Conservation (phyloP, 2,113 vertebrate species). For the Crotalus horridus region DNA sequence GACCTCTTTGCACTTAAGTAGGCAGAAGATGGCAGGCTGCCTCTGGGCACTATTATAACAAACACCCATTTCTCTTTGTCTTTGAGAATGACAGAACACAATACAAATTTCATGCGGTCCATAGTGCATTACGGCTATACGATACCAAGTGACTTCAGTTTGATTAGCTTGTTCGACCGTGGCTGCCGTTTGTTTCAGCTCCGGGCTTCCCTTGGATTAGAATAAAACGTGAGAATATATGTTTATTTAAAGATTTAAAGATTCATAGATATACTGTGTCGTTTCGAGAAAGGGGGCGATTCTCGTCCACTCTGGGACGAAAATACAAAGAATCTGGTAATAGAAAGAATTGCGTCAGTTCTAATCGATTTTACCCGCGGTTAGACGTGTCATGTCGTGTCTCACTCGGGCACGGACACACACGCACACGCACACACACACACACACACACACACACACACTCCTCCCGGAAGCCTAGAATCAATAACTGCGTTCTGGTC, state of each 20-base stretch:
- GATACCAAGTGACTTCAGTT: not conserved
- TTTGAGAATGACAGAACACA: not conserved
- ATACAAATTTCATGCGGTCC: not conserved
- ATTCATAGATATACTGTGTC: not conserved
- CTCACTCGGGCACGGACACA: not conserved
- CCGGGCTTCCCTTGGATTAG: not conserved
- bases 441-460: not conserved
- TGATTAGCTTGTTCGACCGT: not conserved
- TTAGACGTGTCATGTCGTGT: not conserved
- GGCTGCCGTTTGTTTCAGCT: not conserved
- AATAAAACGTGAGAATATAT: not conserved
- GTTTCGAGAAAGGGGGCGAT: not conserved
- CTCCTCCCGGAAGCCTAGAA: not conserved
- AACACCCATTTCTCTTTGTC: not conserved
- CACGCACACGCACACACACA: not conserved
- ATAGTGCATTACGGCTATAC: not conserved
- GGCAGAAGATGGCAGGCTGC: not conserved
- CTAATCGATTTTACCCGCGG: not conserved
- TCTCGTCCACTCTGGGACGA: not conserved
- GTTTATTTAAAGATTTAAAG: not conserved
- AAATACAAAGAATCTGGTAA: not conserved
- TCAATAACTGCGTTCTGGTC: not conserved
- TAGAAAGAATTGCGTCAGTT: not conserved
- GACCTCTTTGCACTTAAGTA: not conserved
- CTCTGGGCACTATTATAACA: not conserved